These are phyloP conservation scores for Kryptolebias marmoratus DNA, from an alignment of 2,113 vertebrate species.

Conservation along the genomic window DNA sequence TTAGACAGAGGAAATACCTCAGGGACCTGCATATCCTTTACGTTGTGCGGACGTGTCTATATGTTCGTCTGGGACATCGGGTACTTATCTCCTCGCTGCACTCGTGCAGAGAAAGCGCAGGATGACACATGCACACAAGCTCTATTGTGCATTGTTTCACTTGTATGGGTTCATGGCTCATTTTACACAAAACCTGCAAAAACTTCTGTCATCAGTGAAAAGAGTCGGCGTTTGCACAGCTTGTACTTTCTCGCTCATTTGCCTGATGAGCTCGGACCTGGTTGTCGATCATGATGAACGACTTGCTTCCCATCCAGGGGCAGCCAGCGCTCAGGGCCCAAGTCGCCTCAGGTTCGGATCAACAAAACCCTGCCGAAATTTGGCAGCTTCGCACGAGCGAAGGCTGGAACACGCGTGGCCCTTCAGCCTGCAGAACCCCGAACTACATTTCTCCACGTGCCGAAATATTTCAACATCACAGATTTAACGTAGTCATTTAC, in stretches of 20 bases:
- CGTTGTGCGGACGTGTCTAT: constrained; percentile 44
- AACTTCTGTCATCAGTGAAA: not conserved
- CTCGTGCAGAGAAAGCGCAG: constrained; percentile 28
- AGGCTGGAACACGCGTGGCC: not conserved
- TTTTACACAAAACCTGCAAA: constrained; percentile 30
- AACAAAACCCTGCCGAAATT: constrained; percentile 12
- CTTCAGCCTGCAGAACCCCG: not conserved
- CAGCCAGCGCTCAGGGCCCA: not conserved
- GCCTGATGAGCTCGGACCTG: not conserved
- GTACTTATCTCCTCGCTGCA: constrained; percentile 51
- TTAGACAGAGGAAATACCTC: constrained; percentile 69
- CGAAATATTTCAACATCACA: not conserved
- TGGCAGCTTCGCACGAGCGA: constrained; percentile 10
- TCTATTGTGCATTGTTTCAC: constrained; percentile 66
- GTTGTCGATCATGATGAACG: constrained; percentile 24
- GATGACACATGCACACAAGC: constrained; percentile 44
- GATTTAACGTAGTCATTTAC: no score
- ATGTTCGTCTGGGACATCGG: constrained; percentile 38
- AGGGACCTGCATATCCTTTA: constrained; percentile 52
- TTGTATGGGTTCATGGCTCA: constrained; percentile 18
- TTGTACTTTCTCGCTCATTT: not conserved
- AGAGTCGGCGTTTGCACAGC: not conserved
- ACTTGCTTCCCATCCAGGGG: constrained; percentile 13
- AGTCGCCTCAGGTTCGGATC: not conserved
- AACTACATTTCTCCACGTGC: no score